Base-by-base conservation (phyloP, 2,888 invertebrate genomes). In the Tipula vernalis region DNA sequence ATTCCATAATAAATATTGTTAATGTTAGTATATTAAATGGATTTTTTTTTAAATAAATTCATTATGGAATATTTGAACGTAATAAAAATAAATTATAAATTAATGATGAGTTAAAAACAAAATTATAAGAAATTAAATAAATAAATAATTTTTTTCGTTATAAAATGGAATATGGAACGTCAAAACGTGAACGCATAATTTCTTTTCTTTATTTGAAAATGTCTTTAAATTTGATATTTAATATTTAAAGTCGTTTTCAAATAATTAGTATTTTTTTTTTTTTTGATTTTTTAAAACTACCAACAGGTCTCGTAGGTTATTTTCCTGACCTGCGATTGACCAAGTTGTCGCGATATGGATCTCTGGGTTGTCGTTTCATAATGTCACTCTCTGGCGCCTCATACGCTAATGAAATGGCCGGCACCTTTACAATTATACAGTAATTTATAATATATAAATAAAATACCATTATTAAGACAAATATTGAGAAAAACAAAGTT, bases 351-450 rank as follows among this genome's bases (percentile, higher is more conserved):
- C 96, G 96, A 94, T 97, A 96, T 92, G 98, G 98, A 95, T 98
- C 96, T 94, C 98, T 96, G 91, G 98, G 98, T 94, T 97, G 96
- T 93, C 98, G 96, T 96, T 98, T 98, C 98, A 98, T 98, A 94
- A 98, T 98, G 95, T 98, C 98, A 93, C 97, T 97, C 95, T 98
- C 98, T 93, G 98, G 97, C 94, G 97, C 97, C 95, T 98, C 98
- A 94, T 98, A 98, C 94, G 98, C 98, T 95, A 98, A 95, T 93
- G 98, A 98, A 94, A 98, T 98, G 94, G 98, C 98, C 93, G 98
- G 98, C 94, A 98, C 97, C 98, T 97, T 95, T 92, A 91, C 89
- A 92, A 93, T 86, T 86, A 51, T 51, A 86, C 71, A 71, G 71
- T 28, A 71, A 71, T 71, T 71, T 71, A 28, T 71, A 85, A 85